Percentiles rank a stretch among this genome's conserved stretches.
Evolutionary conservation across 2,888 invertebrate species (phyloP).

Genomic region (Amblyjoppa proteus): DNA sequence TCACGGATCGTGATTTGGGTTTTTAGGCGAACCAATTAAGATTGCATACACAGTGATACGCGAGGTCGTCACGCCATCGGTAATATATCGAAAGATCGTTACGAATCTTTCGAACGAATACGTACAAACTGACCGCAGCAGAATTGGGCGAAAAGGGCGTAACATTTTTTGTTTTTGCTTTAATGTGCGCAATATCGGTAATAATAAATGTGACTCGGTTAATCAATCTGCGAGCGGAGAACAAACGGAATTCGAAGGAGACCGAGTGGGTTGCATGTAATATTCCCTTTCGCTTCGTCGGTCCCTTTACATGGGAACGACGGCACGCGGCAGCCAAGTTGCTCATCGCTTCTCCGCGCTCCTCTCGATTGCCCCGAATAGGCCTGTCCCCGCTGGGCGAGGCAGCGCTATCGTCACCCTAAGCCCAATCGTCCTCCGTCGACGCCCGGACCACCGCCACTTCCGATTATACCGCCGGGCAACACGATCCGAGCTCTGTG

Average conservation of each 20-base stretch:
- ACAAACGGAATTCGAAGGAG: constrained; percentile 52
- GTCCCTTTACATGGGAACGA: constrained; percentile 76
- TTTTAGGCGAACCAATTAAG: no score
- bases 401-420: not conserved
- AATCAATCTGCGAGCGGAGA: constrained; percentile 49
- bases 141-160: no score
- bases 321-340: constrained; percentile 73
- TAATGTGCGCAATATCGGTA: not conserved
- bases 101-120: no score
- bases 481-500: constrained; percentile 61
- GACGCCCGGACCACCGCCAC: constrained; percentile 13
- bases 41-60: no score
- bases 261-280: constrained; percentile 38
- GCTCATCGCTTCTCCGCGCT: constrained; percentile 54
- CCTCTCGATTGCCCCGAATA: constrained; percentile 14
- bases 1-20: no score
- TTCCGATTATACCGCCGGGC: constrained; percentile 34
- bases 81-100: no score
- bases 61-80: no score
- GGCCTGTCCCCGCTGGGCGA: constrained; percentile 32
- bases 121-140: no score
- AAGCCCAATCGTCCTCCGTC: constrained; percentile 5
- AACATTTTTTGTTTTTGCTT: no score
- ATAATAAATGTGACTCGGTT: constrained; percentile 2
- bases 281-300: constrained; percentile 54